phyloP scores from a whole-genome alignment of 2,113 vertebrate genomes.

The Leucoraja erinaceus region DNA sequence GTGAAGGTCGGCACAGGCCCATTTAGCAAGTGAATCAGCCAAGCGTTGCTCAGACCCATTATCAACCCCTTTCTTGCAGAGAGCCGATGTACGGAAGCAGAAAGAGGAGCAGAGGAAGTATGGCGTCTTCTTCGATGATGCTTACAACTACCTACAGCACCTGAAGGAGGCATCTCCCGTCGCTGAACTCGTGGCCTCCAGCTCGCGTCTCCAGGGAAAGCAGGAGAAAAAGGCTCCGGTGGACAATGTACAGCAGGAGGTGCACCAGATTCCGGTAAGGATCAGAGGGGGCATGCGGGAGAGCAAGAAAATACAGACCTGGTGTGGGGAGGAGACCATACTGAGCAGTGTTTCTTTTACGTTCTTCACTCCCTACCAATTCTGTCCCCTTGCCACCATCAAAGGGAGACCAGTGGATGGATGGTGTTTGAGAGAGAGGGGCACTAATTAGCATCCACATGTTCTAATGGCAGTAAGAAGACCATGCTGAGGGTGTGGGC shows the following conservation, averaged over 20 bases:
- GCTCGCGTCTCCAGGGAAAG: constrained; percentile 24
- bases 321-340: neutral
- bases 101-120: constrained; percentile 76
- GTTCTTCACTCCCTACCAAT: too few species aligned
- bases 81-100: constrained; percentile 51
- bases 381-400: too few species aligned
- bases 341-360: too few species aligned
- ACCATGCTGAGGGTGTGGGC: too few species aligned
- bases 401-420: too few species aligned
- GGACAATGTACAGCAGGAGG: constrained; percentile 49
- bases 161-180: constrained; percentile 67
- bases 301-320: neutral
- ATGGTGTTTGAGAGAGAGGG: too few species aligned
- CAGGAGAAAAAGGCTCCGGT: constrained; percentile 41
- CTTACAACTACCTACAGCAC: constrained; percentile 94
- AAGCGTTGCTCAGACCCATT: neutral
- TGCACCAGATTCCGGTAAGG: constrained; percentile 55
- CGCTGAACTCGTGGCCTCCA: constrained; percentile 68
- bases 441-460: too few species aligned
- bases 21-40: neutral
- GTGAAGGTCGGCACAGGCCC: too few species aligned
- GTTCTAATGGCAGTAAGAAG: too few species aligned
- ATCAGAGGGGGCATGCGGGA: neutral
- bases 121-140: constrained; percentile 91
- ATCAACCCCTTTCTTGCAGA: constrained; percentile 45